Base-by-base conservation (phyloP, 2,797 vertebrate genomes). In the Arrhamphus sclerolepis region DNA sequence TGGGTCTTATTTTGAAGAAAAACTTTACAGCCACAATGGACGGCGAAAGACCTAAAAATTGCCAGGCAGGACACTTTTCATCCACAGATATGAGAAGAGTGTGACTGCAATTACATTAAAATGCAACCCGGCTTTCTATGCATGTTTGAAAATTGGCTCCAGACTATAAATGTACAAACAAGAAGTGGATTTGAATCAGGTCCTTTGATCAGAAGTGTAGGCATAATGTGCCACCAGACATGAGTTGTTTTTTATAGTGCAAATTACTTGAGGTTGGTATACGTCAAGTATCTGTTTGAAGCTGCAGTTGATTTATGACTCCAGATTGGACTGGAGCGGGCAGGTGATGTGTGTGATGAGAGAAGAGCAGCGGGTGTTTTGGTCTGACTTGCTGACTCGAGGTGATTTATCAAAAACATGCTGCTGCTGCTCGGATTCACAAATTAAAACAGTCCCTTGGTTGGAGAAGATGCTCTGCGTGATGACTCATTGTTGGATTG, bases 401-500 rank as follows among this genome's bases (percentile, higher is more conserved):
- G 74, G 56, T 77, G 60, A 50, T 6, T 13, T 29, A 3, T 3
- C 6, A 10, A n/a, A 62, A 67, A 46, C 69, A 34, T 4, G 10
- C 44, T 18, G 55, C 44, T 18, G 55, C 29, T 20, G 13, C 49
- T 22, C 54, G 46, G 18, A 61, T 40, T 34, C 43, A 38, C 28
- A 13, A 51, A 29, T 6, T 62, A 57, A 52, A 0, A 34, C 40
- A 62, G 31, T 66, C 57, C 50, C 67, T 68, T 22, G 42, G 70
- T 55, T 39, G 66, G 24, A 74, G 44, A 72, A 53, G 65, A 79
- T 46, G 66, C 48, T 21, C 7, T 26, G 39, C 10, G 42, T 82
- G 83, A 59, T 88, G 87, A 88, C n/a, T 90, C 84, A 85, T 75
- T 48, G 62, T 72, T 81, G 79, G 84, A 76, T 24, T 39, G 74